A percentile compares a stretch with the other conserved stretches of the same genome.
Conservation (phyloP, 1,140 invertebrate species). For the Drosophila lacertosa region DNA sequence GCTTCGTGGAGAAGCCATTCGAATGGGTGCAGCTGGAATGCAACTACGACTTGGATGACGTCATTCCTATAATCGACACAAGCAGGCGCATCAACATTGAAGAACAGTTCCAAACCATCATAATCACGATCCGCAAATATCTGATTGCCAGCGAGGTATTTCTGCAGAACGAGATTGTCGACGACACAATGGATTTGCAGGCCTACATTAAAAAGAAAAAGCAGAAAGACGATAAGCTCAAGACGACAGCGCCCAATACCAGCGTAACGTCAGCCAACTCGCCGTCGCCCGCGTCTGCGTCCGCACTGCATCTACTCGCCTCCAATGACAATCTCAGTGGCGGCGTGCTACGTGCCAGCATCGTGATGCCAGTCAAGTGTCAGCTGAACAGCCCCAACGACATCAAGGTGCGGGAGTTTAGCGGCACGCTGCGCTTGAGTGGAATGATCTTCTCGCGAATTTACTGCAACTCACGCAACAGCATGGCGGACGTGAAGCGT, state of each 20-base stretch:
- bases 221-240: conserved; percentile 50
- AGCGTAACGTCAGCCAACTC: neutral
- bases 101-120: conserved; percentile 73
- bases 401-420: conserved; percentile 70
- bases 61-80: conserved; percentile 67
- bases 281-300: neutral
- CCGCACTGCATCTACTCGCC: conserved; percentile 39
- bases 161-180: conserved; percentile 69
- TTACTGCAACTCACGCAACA: conserved; percentile 68
- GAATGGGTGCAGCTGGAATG: conserved; percentile 79
- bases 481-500: conserved; percentile 73
- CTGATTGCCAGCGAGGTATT: conserved; percentile 76
- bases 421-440: conserved; percentile 64
- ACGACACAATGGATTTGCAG: conserved; percentile 71
- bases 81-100: conserved; percentile 77
- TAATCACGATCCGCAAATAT: conserved; percentile 64
- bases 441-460: conserved; percentile 73
- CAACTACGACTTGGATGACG: conserved; percentile 75
- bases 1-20: conserved; percentile 75
- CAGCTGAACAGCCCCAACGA: conserved; percentile 56
- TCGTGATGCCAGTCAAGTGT: conserved; percentile 73
- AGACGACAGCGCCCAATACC: conserved; percentile 26
- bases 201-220: conserved; percentile 66
- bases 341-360: conserved; percentile 58
- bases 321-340: conserved; percentile 8